phyloP scores from a whole-genome alignment of 2,113 vertebrate genomes.

The Clinocottus analis region DNA sequence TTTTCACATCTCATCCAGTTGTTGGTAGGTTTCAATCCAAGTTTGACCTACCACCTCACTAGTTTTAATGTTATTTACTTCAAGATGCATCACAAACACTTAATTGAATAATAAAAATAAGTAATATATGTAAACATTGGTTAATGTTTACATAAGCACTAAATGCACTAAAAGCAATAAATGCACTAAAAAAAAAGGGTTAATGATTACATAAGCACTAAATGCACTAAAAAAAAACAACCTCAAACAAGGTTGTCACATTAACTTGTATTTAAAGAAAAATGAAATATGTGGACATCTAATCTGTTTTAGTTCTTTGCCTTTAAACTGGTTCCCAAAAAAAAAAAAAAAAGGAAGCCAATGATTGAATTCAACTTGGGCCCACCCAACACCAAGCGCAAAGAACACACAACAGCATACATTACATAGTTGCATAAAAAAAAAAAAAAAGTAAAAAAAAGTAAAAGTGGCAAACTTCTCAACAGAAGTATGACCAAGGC shows the following conservation, averaged over 20 bases:
- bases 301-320: constrained; percentile 18
- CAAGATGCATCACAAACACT: background rate
- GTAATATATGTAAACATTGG: no score
- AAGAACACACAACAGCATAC: constrained; percentile 48
- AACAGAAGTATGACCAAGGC: constrained; percentile 35
- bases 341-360: constrained; percentile 29
- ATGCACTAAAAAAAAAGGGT: background rate
- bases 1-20: no score
- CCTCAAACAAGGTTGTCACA: background rate
- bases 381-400: constrained; percentile 31
- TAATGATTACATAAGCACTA: no score
- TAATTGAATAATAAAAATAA: background rate
- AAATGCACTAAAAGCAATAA: no score
- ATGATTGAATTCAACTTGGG: constrained; percentile 5
- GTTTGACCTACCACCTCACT: background rate
- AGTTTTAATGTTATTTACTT: no score
- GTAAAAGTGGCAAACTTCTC: constrained; percentile 24
- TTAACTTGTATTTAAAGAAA: constrained; percentile 53
- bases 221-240: background rate
- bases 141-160: no score
- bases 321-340: constrained; percentile 27
- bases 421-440: constrained; percentile 75
- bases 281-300: constrained; percentile 34
- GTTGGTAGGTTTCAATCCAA: no score
- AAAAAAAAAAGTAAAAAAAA: constrained; percentile 64